These are phyloP conservation scores for Bubo blakistoni DNA, from an alignment of 2,113 vertebrate species.

Conservation along the genomic window DNA sequence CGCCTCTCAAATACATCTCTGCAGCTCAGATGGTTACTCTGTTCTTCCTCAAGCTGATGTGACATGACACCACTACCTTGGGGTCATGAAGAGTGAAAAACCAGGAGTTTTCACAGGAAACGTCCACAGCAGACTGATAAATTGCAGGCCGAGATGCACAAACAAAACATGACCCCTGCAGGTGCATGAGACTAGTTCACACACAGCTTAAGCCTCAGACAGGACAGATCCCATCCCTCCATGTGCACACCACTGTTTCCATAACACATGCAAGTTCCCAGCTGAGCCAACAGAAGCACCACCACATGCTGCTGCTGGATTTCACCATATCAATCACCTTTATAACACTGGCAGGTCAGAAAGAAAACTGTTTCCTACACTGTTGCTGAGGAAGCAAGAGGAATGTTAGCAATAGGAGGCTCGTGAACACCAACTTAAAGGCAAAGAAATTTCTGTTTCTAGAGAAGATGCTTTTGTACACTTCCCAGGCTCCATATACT, in stretches of 20 bases:
- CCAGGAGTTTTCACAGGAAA: too few species aligned
- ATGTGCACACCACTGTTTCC: neutral
- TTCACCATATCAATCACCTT: neutral
- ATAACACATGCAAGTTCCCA: fast-evolving
- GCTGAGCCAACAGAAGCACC: neutral
- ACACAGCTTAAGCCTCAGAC: neutral
- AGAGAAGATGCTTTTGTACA: neutral
- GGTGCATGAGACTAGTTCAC: neutral
- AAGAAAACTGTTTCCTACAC: neutral
- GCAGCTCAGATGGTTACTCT: neutral
- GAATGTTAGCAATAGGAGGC: neutral
- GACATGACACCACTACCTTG: neutral
- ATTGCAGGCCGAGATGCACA: neutral
- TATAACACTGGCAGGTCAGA: neutral
- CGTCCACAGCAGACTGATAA: too few species aligned
- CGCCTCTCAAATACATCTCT: neutral
- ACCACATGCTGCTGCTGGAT: neutral
- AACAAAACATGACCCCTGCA: neutral
- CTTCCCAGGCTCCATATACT: neutral
- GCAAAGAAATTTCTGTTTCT: neutral
- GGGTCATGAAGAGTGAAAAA: neutral
- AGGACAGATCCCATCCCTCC: neutral
- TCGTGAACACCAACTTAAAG: neutral
- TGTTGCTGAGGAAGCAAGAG: neutral
- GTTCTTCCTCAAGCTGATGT: neutral